Evolutionary conservation across 2,797 vertebrate species (phyloP), one percentile per base, ranked within the genome.

Genomic region (Phalloptychus januarius): DNA sequence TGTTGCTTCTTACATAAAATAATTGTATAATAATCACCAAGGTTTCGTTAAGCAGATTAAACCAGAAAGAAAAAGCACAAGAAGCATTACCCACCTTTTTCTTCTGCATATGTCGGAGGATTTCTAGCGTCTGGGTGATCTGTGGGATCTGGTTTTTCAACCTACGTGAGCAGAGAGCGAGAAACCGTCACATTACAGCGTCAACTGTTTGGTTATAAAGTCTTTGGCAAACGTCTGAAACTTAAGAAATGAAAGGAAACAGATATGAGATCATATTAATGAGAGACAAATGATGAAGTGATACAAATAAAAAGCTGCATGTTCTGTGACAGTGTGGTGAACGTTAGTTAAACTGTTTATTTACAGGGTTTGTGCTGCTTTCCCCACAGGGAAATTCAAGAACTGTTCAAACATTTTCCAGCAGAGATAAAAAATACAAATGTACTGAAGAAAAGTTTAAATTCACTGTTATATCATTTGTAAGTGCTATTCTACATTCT

Each of bases 61-160:
- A 23, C 48, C 0, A 28, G 18, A 3, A 0, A n/a, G 8, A 0
- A 42, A 12, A 13, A 72, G 71, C 71, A 36, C 46, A 23, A 40
- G 25, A n/a, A 7, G 11, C 31, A 8, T 44, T 4, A 72, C 86
- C 0, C 23, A 99, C 98, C 96, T 98, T 99, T 90, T 99, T 99
- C 96, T 98, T 99, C 95, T 99, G 98, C 98, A 99, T 99, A 94
- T 99, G 97, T 90, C 97, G 97, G 82, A 99, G 96, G 94, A 99
- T 99, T 95, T 99, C 97, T 95, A 99, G 96, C 46, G 98, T 99
- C 94, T 99, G 98, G 94, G 97, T 99, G 94, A 99, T 99, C 95
- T 99, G 98, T 85, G 98, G 98, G 91, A 99, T 99, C 94, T 99
- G 98, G 90, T 92, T 95, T 96, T 99, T 98, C 95, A 99, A 96